Base-by-base conservation (phyloP, 2,113 vertebrate genomes). In the Eidolon helvum region DNA sequence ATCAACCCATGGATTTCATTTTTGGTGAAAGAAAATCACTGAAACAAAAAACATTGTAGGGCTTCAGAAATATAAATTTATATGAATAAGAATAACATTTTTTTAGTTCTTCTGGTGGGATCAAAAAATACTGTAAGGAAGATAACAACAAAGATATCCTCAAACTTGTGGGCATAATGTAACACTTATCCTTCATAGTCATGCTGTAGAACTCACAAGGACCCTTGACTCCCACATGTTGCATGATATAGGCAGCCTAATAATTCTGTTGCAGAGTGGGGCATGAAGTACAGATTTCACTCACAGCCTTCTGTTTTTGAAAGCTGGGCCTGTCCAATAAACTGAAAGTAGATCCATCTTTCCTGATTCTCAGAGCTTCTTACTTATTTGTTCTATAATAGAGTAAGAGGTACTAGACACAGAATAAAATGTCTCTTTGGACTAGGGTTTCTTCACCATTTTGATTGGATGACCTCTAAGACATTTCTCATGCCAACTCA, bases 1-100 rank as follows among this genome's bases (percentile, higher is more conserved):
- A 83, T 97, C 84, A 95, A 63, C 43, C 50, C 83, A 59, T 84
- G 59, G 65, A 79, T 96, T 97, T 95, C 66, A 94, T 90, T 90
- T 89, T 59, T 72, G 15, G 59, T 95, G 30, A 91, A 93, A 90
- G 53, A 78, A 92, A 97, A 68, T 88, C 65, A 89, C 87, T 45
- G 85, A 96, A 93, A 78, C 57, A 87, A 90, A 80, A 91, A 63
- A 55, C 22, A 59, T 71, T 40, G 5, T 38, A 80, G 22, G 59
- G 14, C 68, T 94, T 94, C 40, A 90, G 78, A 95, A 90, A 55
- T 94, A 91, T n/a, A 78, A 22, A 79, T 92, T 92, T 68, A 38
- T 92, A 65, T 92, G 38, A 96, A 94, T 68, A 93, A 86, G 75
- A 94, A 94, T 74, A 48, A 19, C 57, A 85, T 63, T 96, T 80